These are phyloP conservation scores for Malurus elegans DNA, from an alignment of 2,113 vertebrate genomes.

Conservation along the genomic window DNA sequence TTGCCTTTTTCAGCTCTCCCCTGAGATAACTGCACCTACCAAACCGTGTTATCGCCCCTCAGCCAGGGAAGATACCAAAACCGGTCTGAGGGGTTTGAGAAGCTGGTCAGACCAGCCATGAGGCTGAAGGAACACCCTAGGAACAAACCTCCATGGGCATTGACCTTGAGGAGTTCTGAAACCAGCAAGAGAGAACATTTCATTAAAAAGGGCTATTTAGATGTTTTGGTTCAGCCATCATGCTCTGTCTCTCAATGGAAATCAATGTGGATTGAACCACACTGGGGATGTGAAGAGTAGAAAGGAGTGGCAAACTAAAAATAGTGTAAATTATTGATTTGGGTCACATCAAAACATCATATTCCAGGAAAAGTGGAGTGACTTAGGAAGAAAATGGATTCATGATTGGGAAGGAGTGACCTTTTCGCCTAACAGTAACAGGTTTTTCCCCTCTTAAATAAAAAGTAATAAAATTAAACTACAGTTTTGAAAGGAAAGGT, in stretches of 20 bases:
- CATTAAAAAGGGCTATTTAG: background rate
- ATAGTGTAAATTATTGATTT: background rate
- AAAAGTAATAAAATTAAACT: background rate
- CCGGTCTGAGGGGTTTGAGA: rapidly evolving
- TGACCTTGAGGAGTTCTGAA: background rate
- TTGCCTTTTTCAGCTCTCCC: background rate
- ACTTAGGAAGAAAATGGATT: background rate
- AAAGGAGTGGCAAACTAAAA: background rate
- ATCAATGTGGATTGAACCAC: background rate
- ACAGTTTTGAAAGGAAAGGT: background rate
- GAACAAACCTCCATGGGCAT: background rate
- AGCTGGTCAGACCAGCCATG: background rate
- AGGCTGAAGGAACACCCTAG: background rate
- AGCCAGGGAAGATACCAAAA: background rate
- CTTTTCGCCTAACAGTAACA: background rate
- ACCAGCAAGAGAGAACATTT: background rate
- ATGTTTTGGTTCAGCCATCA: background rate
- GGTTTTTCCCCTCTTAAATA: background rate
- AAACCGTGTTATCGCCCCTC: background rate
- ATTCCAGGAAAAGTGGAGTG: background rate
- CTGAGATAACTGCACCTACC: background rate
- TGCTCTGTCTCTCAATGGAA: background rate
- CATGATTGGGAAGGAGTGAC: background rate
- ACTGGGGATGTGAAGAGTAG: background rate
- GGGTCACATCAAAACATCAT: background rate